A percentile compares a stretch with the other conserved stretches of the same genome.
phyloP scores from a whole-genome alignment of 37 sponge, comb jelly and placozoan genomes.

The Aplysina aerophoba region DNA sequence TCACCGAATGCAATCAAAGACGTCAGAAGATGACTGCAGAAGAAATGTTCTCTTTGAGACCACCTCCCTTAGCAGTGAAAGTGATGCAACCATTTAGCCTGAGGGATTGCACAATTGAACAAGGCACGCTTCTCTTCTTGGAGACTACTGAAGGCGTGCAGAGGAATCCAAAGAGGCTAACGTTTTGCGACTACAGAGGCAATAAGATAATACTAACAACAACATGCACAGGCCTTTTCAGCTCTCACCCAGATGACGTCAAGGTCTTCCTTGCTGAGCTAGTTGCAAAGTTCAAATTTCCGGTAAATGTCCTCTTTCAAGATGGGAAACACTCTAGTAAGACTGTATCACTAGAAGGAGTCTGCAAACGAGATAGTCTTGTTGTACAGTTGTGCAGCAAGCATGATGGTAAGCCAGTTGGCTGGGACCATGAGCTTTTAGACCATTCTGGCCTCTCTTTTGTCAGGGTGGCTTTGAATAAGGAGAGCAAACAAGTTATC shows the following conservation, averaged over 20 bases:
- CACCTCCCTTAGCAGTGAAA: not conserved
- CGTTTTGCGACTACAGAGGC: not conserved
- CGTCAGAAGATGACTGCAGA: not conserved
- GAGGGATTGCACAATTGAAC: not conserved
- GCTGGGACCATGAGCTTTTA: not conserved
- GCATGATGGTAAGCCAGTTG: too few species aligned
- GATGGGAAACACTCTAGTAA: not conserved
- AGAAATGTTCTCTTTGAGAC: not conserved
- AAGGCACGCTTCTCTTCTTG: slow-evolving; percentile 5
- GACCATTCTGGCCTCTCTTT: not conserved
- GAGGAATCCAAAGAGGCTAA: too few species aligned
- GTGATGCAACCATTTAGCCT: not conserved
- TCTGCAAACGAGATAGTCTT: not conserved
- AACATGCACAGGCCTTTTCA: slow-evolving; percentile 59
- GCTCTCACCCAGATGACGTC: slow-evolving; percentile 62
- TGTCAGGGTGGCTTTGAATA: too few species aligned
- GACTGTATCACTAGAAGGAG: not conserved
- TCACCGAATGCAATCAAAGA: not conserved
- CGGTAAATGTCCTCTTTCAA: not conserved
- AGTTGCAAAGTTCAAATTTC: slow-evolving; percentile 31
- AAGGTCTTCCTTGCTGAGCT: slow-evolving; percentile 63
- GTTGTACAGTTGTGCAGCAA: slow-evolving; percentile 3
- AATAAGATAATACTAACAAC: not conserved
- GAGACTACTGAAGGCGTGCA: not conserved
- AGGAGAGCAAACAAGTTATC: too few species aligned